phyloP scores from a whole-genome alignment of 2,113 vertebrate genomes.

The Hippolais icterina region DNA sequence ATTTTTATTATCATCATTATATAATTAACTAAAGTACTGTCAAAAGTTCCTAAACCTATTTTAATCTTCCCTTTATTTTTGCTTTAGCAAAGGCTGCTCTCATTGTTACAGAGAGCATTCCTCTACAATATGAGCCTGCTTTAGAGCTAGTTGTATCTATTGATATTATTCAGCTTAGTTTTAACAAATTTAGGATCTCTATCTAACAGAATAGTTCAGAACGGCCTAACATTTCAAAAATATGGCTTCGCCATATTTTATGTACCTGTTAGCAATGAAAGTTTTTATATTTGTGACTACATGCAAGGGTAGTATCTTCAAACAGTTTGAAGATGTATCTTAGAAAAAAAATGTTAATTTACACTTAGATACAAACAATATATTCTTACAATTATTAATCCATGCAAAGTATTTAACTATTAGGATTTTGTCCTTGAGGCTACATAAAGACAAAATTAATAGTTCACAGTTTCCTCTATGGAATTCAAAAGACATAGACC shows the following conservation, averaged over 20 bases:
- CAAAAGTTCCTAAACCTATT: neutral
- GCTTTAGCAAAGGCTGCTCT: neutral
- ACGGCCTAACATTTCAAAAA: neutral
- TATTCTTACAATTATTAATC: neutral
- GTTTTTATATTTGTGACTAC: neutral
- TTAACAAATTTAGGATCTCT: neutral
- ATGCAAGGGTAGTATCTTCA: neutral
- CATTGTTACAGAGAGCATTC: neutral
- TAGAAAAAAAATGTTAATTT: neutral
- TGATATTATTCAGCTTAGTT: neutral
- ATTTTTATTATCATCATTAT: neutral
- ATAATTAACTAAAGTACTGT: neutral
- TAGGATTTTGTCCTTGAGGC: neutral
- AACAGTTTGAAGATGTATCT: neutral
- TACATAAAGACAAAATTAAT: neutral
- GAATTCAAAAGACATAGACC: neutral
- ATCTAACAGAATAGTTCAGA: neutral
- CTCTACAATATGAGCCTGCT: neutral
- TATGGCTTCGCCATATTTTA: neutral
- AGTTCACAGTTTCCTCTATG: neutral
- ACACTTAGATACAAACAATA: neutral
- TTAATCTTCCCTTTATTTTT: neutral
- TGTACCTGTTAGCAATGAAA: neutral
- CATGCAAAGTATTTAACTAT: neutral
- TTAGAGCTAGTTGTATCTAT: neutral